Conservation (phyloP, 2,888 invertebrate species). For the Abscondita cerata region DNA sequence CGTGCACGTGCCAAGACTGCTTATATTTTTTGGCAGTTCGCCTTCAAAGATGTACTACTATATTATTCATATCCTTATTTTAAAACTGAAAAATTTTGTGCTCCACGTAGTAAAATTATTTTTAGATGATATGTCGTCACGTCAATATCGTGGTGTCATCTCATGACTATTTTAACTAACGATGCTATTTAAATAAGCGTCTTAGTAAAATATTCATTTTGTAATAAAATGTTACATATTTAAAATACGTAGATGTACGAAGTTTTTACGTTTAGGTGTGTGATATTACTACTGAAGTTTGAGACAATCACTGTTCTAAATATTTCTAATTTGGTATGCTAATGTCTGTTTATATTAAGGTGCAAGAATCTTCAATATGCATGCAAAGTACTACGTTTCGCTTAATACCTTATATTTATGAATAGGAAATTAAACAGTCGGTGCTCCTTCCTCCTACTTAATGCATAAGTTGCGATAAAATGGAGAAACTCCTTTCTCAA, state of each 20-base stretch:
- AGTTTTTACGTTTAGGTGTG: no score
- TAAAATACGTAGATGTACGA: no score
- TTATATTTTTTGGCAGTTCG: conserved; percentile 28
- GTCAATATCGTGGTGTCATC: conserved; percentile 19
- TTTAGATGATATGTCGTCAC: conserved; percentile 22
- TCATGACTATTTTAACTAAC: conserved; percentile 12
- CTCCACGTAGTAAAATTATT: conserved; percentile 18
- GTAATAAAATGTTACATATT: no score
- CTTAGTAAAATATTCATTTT: no score
- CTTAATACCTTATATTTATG: conserved; percentile 45
- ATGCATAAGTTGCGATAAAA: conserved; percentile 23
- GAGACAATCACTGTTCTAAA: conserved; percentile 34
- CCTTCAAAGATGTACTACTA: conserved; percentile 25
- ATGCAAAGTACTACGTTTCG: conserved; percentile 45
- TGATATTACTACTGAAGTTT: background rate
- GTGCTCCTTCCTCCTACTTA: conserved; percentile 20
- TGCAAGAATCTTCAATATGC: conserved; percentile 45
- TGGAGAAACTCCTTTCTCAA: conserved; percentile 15
- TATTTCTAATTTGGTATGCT: conserved; percentile 42
- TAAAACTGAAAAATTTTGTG: conserved; percentile 22
- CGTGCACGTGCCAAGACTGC: conserved; percentile 34
- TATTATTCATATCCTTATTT: conserved; percentile 25
- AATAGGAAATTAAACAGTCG: conserved; percentile 44
- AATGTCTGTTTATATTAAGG: conserved; percentile 46
- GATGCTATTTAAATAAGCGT: no score